A percentile compares a stretch with the other conserved stretches of the same genome.
Evolutionary conservation across 2,797 vertebrate species (phyloP).

Genomic region (Pelobates cultripes): DNA sequence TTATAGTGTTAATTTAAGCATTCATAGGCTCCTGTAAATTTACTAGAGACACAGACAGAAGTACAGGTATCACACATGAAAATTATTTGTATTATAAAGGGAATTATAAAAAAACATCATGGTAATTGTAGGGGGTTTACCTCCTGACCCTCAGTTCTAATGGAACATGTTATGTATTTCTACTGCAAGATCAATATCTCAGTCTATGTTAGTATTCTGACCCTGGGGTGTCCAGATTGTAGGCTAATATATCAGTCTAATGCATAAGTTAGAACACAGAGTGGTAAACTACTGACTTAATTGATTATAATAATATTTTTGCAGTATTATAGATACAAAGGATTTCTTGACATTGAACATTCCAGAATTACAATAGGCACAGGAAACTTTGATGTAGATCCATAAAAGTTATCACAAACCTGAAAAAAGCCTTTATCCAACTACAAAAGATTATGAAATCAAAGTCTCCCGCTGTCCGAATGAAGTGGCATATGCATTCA

Average conservation of each 20-base stretch:
- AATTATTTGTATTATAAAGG: too few relatives aligned
- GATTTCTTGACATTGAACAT: constrained; percentile 29
- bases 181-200: too few relatives aligned
- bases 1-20: too few relatives aligned
- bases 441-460: constrained; percentile 38
- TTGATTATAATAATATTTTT: constrained; percentile 15
- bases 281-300: constrained; percentile 21
- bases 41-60: too few relatives aligned
- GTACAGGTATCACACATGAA: too few relatives aligned
- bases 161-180: too few relatives aligned
- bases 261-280: constrained; percentile 4
- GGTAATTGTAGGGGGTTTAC: too few relatives aligned
- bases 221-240: background rate
- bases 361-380: constrained; percentile 39
- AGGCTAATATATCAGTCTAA: constrained; percentile 8
- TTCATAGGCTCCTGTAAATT: too few relatives aligned
- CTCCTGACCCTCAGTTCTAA: too few relatives aligned
- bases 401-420: constrained; percentile 38
- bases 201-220: background rate
- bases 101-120: too few relatives aligned
- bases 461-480: constrained; percentile 24
- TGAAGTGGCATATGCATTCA: constrained; percentile 35
- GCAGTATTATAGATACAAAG: constrained; percentile 32
- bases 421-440: constrained; percentile 34
- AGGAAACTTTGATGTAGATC: constrained; percentile 35